These are phyloP conservation scores for Chionis minor DNA, from an alignment of 2,113 vertebrate genomes.

Conservation along the genomic window DNA sequence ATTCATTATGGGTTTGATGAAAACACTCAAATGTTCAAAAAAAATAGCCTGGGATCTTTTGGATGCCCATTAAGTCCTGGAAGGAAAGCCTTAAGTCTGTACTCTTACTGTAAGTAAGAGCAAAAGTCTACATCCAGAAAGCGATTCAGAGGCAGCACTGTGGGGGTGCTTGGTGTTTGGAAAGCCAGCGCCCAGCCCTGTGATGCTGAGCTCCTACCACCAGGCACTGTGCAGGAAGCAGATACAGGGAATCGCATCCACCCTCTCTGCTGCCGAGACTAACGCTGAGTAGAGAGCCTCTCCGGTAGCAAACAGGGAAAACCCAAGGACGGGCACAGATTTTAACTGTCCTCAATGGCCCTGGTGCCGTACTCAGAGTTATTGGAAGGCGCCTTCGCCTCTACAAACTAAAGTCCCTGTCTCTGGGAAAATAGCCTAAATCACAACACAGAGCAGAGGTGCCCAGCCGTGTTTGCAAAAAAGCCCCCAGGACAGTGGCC, in stretches of 20 bases:
- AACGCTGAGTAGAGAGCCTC: background rate
- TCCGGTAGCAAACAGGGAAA: background rate
- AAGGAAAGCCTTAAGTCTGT: background rate
- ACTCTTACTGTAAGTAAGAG: background rate
- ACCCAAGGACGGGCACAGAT: background rate
- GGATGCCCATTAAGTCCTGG: background rate
- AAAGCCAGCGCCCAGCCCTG: background rate
- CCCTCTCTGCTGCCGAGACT: background rate
- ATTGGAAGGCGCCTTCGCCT: fast-evolving
- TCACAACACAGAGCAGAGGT: background rate
- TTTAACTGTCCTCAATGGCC: background rate
- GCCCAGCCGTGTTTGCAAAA: background rate
- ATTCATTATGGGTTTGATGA: background rate
- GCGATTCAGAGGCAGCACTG: background rate
- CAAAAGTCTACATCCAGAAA: background rate
- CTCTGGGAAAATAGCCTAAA: background rate
- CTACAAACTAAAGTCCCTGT: background rate
- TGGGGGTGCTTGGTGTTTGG: background rate
- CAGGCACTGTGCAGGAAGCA: background rate
- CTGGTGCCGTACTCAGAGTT: fast-evolving
- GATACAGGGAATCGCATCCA: background rate
- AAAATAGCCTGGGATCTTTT: background rate
- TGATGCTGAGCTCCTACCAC: background rate
- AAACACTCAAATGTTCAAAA: background rate
- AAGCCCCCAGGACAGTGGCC: background rate